A percentile compares a stretch with the other conserved stretches of the same genome.
Evolutionary conservation across 2,113 vertebrate genomes (phyloP).

Genomic region (cattle (Bos taurus)): ARS-UCD2.0 NC_037328.1:136514001-136514500

Average conservation of each 20-base stretch:
- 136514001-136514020: neutral
- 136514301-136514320: too few relatives aligned
- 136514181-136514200: neutral
- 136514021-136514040: neutral
- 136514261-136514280: neutral
- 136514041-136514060: neutral
- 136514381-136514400: neutral
- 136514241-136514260: neutral
- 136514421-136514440: neutral
- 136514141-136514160: neutral
- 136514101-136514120: neutral
- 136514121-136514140: neutral
- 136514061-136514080: neutral
- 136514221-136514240: neutral
- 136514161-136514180: neutral
- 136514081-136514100: neutral
- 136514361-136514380: neutral
- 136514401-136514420: neutral
- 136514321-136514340: neutral
- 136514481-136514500: neutral
- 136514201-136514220: neutral
- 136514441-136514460: neutral
- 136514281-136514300: neutral
- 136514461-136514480: neutral
- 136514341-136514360: neutral